Base-by-base conservation (phyloP, 2,113 vertebrate genomes). In the Fukomys damarensis region DNA sequence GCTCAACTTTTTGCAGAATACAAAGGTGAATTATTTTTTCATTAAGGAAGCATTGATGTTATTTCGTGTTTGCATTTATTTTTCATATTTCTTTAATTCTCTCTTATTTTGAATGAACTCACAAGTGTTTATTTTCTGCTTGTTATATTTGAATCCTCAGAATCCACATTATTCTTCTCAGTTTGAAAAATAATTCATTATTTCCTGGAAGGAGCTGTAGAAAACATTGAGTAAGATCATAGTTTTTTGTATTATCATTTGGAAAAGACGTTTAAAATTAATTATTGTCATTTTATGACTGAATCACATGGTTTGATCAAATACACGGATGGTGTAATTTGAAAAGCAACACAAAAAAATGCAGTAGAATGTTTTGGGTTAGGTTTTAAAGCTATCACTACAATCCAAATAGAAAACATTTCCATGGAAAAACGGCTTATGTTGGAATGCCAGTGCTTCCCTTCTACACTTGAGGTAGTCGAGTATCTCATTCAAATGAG, bases 391-490 rank as follows among this genome's bases (percentile, higher is more conserved):
- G 54, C 72, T 88, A 41, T 46, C 22, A 83, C 35, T 85, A 86
- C 89, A 74, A 49, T 54, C 66, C 9, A 92, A 56, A 74, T 90
- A 54, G 49, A 84, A 92, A 92, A 81, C 24, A 88, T 28, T 91
- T 89, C 24, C 74, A 86, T 35, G 24, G 54, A 81, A 14, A 94
- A 92, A 74, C 28, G 83, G 3, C 85, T 80, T 76, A 72, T 72
- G 17, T 54, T 89, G 32, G 70, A 96, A 92, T 83, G 19, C 9
- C 89, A 86, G 32, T 70, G 26, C 3, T 86, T 66, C 79, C 46
- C 89, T 13, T 94, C 16, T 68, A 81, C 84, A 86, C 5, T 41
- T 95, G 63, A 81, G 92, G 92, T 35, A 52, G 90, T 86, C 41
- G 95, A 74, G 22, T 68, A 54, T 63, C 22, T 84, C 92, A 92